Evolutionary conservation across 2,888 invertebrate genomes (phyloP).

Genomic region (Rhogogaster chlorosoma): DNA sequence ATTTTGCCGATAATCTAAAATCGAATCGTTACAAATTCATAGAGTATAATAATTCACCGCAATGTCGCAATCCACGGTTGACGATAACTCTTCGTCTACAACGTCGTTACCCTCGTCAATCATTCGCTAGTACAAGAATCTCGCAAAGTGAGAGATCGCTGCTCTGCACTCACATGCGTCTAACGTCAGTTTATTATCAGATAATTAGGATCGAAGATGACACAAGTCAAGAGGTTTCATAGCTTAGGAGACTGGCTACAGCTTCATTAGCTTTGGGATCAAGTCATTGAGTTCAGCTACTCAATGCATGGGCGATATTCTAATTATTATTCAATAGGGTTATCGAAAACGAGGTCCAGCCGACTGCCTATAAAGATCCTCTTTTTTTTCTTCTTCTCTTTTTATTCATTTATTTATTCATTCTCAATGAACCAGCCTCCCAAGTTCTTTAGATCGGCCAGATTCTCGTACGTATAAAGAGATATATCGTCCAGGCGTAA

Average conservation of each 20-base stretch:
- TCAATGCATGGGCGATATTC: not conserved
- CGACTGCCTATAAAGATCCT: not conserved
- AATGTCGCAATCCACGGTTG: not conserved
- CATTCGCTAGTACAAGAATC: not conserved
- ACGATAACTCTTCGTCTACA: slow-evolving; percentile 34
- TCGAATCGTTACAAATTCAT: slow-evolving; percentile 26
- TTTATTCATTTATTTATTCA: not conserved
- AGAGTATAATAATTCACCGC: slow-evolving; percentile 23
- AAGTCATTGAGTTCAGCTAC: not conserved
- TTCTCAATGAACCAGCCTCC: not conserved
- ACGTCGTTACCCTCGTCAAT: slow-evolving; percentile 49
- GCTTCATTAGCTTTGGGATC: slow-evolving; percentile 3
- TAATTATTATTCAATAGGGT: not conserved
- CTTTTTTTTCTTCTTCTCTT: not conserved
- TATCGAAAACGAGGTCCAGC: slow-evolving; percentile 3
- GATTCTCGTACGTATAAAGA: not conserved
- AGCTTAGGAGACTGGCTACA: not conserved
- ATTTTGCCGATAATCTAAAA: not conserved
- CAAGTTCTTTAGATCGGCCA: not conserved
- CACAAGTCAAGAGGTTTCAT: not conserved
- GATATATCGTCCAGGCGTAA: not conserved
- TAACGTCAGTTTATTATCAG: slow-evolving; percentile 11
- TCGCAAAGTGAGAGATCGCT: slow-evolving; percentile 6
- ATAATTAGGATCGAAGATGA: slow-evolving; percentile 37
- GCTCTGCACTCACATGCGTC: not conserved